Conservation (phyloP, 2,888 invertebrate genomes). For the Chrysina gloriosa region DNA sequence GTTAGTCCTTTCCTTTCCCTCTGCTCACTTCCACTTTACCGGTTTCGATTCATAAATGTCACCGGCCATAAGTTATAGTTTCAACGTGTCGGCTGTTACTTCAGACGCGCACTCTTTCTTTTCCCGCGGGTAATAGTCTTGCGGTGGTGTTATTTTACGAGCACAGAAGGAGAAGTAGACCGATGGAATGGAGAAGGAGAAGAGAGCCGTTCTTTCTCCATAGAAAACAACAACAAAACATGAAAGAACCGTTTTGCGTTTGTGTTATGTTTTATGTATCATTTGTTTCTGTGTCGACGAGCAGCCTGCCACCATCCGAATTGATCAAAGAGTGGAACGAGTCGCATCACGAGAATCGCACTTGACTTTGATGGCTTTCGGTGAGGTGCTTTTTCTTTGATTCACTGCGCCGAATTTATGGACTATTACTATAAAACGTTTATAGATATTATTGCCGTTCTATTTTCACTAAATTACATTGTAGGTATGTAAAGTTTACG, state of each 20-base stretch:
- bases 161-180: conserved; percentile 3
- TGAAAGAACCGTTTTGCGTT: conserved; percentile 59
- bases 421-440: conserved; percentile 19
- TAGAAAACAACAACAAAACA: conserved; percentile 45
- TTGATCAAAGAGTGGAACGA: conserved; percentile 42
- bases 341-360: background rate
- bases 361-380: conserved; percentile 18
- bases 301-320: conserved; percentile 8
- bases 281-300: conserved; percentile 54
- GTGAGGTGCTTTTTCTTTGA: conserved; percentile 14
- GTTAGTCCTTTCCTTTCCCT: conserved; percentile 10
- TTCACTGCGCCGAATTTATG: conserved; percentile 13
- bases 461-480: conserved; percentile 27
- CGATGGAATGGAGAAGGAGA: background rate
- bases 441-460: conserved; percentile 23
- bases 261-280: conserved; percentile 56
- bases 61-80: conserved; percentile 61
- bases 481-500: background rate
- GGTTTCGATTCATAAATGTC: conserved; percentile 62
- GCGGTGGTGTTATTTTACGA: conserved; percentile 36
- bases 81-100: conserved; percentile 59
- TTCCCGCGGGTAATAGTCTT: conserved; percentile 25
- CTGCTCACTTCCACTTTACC: conserved; percentile 14
- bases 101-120: conserved; percentile 54
- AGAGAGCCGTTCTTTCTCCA: background rate